Conservation (phyloP, 2,797 vertebrate species). For the Fratercula arctica region DNA sequence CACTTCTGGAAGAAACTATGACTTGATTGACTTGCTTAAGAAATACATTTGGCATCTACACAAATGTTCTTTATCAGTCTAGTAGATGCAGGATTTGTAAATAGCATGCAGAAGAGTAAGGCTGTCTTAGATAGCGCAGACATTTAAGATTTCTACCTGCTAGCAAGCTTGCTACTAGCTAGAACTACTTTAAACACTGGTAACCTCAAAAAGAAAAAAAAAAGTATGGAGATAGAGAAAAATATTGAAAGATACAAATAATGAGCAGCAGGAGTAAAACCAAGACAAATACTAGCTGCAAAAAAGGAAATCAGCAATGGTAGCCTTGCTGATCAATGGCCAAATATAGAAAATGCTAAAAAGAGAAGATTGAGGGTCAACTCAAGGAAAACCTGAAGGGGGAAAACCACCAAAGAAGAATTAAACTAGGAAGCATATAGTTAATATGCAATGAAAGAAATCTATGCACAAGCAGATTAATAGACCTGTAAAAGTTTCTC, state of each 20-base stretch:
- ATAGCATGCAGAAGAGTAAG: background rate
- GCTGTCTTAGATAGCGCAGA: background rate
- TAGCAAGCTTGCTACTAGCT: background rate
- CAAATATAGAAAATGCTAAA: background rate
- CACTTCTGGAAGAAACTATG: background rate
- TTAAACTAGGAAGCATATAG: background rate
- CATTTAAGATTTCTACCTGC: background rate
- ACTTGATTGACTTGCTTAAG: background rate
- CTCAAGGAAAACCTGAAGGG: background rate
- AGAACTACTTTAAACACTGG: background rate
- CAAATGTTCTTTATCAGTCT: background rate
- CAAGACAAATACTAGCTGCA: background rate
- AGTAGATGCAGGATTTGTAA: background rate
- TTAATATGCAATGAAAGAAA: background rate
- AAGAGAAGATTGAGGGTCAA: background rate
- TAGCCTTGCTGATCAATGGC: background rate
- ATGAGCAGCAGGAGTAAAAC: background rate
- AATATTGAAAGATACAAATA: background rate
- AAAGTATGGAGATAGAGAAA: background rate
- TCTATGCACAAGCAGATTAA: background rate
- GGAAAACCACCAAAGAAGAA: background rate
- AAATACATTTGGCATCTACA: background rate
- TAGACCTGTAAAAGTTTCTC: background rate
- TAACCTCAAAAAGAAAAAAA: background rate
- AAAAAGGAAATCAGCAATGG: background rate